Percentiles rank a stretch among this genome's conserved stretches.
These are phyloP conservation scores for Thumatha senex DNA, from an alignment of 2,888 invertebrate species.

Conservation along the genomic window DNA sequence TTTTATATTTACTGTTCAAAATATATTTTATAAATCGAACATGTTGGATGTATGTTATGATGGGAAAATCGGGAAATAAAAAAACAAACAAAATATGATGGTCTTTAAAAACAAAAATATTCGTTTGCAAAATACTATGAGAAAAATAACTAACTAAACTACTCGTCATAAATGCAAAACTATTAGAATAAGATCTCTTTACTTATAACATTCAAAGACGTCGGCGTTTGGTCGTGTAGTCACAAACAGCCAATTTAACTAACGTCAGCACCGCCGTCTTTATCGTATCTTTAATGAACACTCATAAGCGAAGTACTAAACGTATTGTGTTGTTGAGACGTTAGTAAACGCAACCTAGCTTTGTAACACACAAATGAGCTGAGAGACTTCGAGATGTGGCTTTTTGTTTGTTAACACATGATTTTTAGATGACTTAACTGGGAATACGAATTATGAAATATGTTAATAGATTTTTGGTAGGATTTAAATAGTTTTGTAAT, in stretches of 20 bases:
- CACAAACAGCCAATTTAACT: slow-evolving; percentile 68
- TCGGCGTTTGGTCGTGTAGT: slow-evolving; percentile 35
- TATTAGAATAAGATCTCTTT: slow-evolving; percentile 16
- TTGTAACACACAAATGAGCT: slow-evolving; percentile 51
- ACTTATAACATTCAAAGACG: slow-evolving; percentile 28
- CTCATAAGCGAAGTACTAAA: slow-evolving; percentile 77
- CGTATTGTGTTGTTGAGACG: slow-evolving; percentile 62
- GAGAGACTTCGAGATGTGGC: slow-evolving; percentile 56
- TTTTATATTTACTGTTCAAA: no score
- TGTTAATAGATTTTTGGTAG: no score
- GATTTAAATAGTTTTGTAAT: no score
- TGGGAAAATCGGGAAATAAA: no score
- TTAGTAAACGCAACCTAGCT: slow-evolving; percentile 39
- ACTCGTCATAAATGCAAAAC: background rate
- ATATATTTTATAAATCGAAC: background rate
- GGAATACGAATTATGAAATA: no score
- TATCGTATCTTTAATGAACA: slow-evolving; percentile 83
- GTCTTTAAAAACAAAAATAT: no score
- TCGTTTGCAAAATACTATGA: background rate
- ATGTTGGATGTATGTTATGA: no score
- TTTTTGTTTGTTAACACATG: slow-evolving; percentile 54
- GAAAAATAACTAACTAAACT: no score
- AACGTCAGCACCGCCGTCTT: slow-evolving; percentile 68
- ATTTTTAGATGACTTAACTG: slow-evolving; percentile 12
- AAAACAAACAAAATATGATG: no score